These are phyloP conservation scores for Myotis planiceps DNA, from an alignment of 2,797 vertebrate genomes.

Conservation along the genomic window DNA sequence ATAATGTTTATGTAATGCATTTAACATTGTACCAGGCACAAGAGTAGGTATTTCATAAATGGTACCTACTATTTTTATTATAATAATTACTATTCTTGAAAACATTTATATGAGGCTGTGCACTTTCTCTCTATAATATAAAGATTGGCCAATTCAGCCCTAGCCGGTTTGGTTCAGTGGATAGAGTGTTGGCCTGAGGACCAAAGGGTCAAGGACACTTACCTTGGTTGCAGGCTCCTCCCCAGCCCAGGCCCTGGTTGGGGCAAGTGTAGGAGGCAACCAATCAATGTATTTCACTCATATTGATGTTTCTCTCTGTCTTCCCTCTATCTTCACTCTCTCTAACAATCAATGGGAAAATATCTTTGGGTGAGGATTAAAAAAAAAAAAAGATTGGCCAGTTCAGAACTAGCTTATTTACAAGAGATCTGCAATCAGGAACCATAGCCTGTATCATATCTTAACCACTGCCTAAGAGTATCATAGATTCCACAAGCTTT, in stretches of 20 bases:
- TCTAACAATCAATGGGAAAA: too few relatives aligned
- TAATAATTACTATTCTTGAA: background rate
- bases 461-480: background rate
- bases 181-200: too few relatives aligned
- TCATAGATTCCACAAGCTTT: background rate
- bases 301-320: too few relatives aligned
- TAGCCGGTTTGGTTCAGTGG: background rate
- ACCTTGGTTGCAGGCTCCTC: too few relatives aligned
- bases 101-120: background rate
- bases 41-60: background rate
- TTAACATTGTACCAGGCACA: background rate
- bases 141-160: background rate
- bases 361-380: background rate
- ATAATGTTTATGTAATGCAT: background rate
- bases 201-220: too few relatives aligned
- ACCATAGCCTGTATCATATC: accelerated
- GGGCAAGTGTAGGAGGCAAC: too few relatives aligned
- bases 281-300: too few relatives aligned
- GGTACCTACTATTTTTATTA: background rate
- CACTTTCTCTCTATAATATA: background rate
- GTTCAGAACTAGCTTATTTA: background rate
- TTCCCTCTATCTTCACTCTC: too few relatives aligned
- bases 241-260: too few relatives aligned
- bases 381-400: background rate
- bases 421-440: background rate